Evolutionary conservation across 1,140 invertebrate genomes (phyloP).

Genomic region (Cheumatopsyche charites): DNA sequence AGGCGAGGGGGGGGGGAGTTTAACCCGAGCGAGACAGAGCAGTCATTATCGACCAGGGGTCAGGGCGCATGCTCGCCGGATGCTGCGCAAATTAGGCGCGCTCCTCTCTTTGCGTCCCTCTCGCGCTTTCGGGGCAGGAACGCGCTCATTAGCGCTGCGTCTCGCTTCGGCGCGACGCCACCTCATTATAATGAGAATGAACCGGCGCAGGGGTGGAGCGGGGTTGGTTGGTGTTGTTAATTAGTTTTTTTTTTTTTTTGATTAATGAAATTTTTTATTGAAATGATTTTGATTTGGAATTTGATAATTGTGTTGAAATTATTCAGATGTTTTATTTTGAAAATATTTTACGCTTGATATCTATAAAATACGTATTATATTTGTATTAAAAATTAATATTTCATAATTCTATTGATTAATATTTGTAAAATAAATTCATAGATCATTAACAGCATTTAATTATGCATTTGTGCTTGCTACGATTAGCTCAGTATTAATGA

Average conservation of each 20-base stretch:
- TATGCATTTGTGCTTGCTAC: no score
- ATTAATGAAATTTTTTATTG: not conserved
- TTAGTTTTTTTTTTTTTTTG: not conserved
- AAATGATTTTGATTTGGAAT: not conserved
- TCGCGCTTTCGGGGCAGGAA: not conserved
- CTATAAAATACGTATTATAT: no score
- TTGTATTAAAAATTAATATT: no score
- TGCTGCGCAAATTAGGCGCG: conserved; percentile 48
- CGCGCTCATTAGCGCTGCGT: conserved; percentile 15
- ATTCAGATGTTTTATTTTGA: no score
- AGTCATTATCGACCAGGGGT: conserved; percentile 49
- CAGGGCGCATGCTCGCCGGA: conserved; percentile 45
- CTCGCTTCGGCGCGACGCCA: conserved; percentile 32
- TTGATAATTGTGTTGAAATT: not conserved
- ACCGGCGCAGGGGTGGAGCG: conserved; percentile 16
- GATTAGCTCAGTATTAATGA: no score
- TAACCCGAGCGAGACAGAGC: conserved; percentile 46
- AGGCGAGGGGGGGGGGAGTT: conserved; percentile 42
- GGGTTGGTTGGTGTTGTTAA: not conserved
- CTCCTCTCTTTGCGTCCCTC: conserved; percentile 16
- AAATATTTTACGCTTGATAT: no score
- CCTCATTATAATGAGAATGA: conserved; percentile 45
- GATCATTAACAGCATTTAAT: no score
- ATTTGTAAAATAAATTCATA: no score
- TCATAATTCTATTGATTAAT: no score